Evolutionary conservation across 2,113 vertebrate genomes (phyloP).

Genomic region (Amphiprion ocellaris): DNA sequence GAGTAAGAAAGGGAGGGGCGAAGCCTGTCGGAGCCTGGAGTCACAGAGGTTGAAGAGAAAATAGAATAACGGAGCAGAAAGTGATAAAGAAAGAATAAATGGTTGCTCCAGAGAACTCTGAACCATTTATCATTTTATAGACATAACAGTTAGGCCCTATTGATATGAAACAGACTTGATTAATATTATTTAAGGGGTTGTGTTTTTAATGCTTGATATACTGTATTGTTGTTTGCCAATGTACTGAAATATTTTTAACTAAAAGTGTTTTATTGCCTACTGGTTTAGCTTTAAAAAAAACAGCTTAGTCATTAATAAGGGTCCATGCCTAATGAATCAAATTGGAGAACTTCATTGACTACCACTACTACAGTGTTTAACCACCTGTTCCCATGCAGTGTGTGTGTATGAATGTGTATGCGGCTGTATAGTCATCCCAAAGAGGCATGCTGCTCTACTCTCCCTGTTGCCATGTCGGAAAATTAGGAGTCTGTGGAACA

Average conservation of each 20-base stretch:
- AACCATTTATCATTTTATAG: background rate
- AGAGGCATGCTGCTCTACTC: constrained; percentile 30
- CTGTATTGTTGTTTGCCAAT: background rate
- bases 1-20: background rate
- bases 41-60: constrained; percentile 22
- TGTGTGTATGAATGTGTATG: constrained; percentile 15
- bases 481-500: constrained; percentile 62
- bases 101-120: background rate
- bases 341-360: background rate
- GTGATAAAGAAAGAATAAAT: background rate
- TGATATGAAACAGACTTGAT: background rate
- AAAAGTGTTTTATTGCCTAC: too few relatives aligned
- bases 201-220: background rate
- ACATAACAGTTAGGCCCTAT: background rate
- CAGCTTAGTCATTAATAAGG: too few relatives aligned
- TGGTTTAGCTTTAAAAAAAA: too few relatives aligned
- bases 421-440: constrained; percentile 3
- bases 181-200: background rate
- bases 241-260: background rate
- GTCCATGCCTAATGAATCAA: background rate
- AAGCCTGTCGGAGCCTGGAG: constrained; percentile 8
- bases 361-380: background rate
- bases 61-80: constrained; percentile 2
- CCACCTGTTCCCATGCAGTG: background rate
- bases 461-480: constrained; percentile 42